Conservation (phyloP, 2,113 vertebrate genomes). For the Haplochromis burtoni region DNA sequence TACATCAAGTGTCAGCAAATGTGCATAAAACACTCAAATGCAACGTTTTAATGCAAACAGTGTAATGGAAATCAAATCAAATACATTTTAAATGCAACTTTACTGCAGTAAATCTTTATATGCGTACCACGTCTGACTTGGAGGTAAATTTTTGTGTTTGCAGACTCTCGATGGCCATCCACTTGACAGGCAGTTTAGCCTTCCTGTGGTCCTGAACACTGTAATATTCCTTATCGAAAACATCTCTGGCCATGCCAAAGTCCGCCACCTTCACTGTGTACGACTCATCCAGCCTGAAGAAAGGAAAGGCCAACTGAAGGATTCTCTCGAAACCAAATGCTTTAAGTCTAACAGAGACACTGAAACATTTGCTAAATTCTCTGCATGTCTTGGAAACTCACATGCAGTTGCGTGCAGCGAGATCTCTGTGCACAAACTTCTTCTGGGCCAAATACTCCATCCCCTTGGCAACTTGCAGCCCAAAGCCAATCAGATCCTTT, state of each 20-base stretch:
- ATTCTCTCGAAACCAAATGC: neutral
- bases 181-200: constrained; percentile 90
- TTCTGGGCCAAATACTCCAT: constrained; percentile 94
- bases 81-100: neutral
- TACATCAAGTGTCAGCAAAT: neutral
- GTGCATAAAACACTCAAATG: neutral
- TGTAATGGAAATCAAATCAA: neutral
- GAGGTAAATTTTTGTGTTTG: constrained; percentile 95
- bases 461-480: constrained; percentile 89
- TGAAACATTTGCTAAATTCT: neutral
- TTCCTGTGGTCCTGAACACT: constrained; percentile 81
- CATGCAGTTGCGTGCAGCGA: constrained; percentile 98
- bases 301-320: neutral
- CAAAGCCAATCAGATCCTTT: constrained; percentile 92
- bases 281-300: constrained; percentile 83
- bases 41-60: neutral
- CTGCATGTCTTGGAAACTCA: constrained; percentile 62
- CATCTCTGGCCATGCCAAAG: constrained; percentile 89
- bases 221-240: constrained; percentile 95
- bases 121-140: constrained; percentile 90
- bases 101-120: neutral
- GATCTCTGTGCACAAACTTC: constrained; percentile 95
- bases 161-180: constrained; percentile 96
- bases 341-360: neutral
- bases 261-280: constrained; percentile 96